phyloP scores from a whole-genome alignment of 53 echinoderm and acorn worm species.

The Apostichopus leukothele region DNA sequence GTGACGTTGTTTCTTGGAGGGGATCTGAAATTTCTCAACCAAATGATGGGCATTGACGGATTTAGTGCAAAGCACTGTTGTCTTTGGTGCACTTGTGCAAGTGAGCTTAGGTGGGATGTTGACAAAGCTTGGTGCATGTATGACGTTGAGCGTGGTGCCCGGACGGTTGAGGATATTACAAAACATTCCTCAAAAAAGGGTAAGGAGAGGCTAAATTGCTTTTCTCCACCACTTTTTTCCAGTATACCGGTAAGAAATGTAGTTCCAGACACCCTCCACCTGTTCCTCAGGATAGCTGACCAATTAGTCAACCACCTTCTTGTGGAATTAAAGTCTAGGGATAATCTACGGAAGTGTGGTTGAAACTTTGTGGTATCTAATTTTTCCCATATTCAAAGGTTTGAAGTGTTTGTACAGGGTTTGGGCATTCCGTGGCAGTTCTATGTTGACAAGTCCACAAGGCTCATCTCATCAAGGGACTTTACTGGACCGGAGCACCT shows the following conservation, averaged over 20 bases:
- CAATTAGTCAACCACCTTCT: conserved; percentile 29
- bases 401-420: neutral
- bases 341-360: conserved; percentile 25
- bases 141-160: conserved; percentile 21
- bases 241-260: conserved; percentile 32
- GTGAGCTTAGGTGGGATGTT: conserved; percentile 9
- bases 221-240: conserved; percentile 39
- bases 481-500: conserved; percentile 41
- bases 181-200: neutral
- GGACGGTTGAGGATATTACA: conserved; percentile 14
- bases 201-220: conserved; percentile 31
- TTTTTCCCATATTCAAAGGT: conserved; percentile 3
- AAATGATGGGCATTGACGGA: conserved; percentile 41
- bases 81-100: conserved; percentile 46
- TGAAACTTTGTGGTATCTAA: conserved; percentile 11
- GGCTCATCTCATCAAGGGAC: conserved; percentile 2
- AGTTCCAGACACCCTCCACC: conserved; percentile 44
- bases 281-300: conserved; percentile 44
- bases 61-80: conserved; percentile 35
- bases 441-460: conserved; percentile 32
- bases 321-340: conserved; percentile 11
- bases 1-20: conserved; percentile 20
- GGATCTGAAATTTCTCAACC: conserved; percentile 46
- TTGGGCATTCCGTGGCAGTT: conserved; percentile 26
- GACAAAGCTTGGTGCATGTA: conserved; percentile 35